Conservation (phyloP, 35 echinoderm and acorn worm species). For the Stichopus chloronotus region DNA sequence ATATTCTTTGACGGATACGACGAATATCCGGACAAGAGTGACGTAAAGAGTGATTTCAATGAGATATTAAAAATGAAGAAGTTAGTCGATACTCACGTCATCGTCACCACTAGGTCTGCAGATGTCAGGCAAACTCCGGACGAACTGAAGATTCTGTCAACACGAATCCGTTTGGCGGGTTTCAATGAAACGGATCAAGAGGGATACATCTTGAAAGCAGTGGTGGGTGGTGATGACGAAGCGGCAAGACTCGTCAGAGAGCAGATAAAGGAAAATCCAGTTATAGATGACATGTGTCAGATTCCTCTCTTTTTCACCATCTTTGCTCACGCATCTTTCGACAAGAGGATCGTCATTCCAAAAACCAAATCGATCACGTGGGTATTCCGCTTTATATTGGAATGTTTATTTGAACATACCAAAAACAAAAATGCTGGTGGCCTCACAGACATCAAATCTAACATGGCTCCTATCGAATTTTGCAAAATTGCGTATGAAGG, state of each 20-base stretch:
- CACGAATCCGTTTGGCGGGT: not conserved
- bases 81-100: not conserved
- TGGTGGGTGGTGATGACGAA: not conserved
- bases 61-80: not conserved
- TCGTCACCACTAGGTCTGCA: not conserved
- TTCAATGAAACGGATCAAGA: not conserved
- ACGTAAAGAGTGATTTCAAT: not conserved
- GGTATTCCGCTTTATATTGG: not conserved
- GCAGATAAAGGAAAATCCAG: not conserved
- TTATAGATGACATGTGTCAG: constrained; percentile 1
- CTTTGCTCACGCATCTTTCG: not conserved
- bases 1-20: constrained; percentile 1
- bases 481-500: not conserved
- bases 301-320: constrained; percentile 3
- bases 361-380: not conserved
- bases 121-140: not conserved
- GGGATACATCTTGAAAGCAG: not conserved
- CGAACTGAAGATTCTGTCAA: not conserved
- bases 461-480: not conserved
- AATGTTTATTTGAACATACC: not conserved
- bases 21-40: not conserved
- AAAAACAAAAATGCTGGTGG: not conserved
- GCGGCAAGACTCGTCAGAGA: not conserved
- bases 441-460: not conserved
- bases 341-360: not conserved